Evolutionary conservation across 1,140 invertebrate species (phyloP), one percentile per base, ranked within the genome.

Genomic region (Nasonia vitripennis): DNA sequence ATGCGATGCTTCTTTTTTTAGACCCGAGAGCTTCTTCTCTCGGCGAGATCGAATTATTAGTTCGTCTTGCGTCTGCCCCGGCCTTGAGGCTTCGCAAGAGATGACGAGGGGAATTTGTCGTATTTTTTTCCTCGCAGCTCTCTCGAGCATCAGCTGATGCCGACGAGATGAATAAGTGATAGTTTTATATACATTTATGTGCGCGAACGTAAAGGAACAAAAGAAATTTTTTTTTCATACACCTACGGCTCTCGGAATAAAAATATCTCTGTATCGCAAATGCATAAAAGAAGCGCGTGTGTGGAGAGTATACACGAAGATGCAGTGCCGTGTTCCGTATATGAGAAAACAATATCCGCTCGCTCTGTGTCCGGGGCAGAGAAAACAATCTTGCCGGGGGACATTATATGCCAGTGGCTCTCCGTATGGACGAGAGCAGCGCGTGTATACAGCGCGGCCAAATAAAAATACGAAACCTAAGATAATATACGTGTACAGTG

Each of bases 301-400:
- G 41, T 45, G 10, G 41, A 45, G 41, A 9, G 41, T 45, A 55
- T 55, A 55, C 5, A 55, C 51, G 51, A 55, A 55, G 12, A 5
- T 55, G 3, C 34, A 27, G 27, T 27, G 27, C 27, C 27, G 27
- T 27, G 27, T 14, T 55, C 51, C 12, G 41, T 45, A 55, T 55
- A 20, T n/a, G 55, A 34, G 68, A 31, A 71, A 71, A 71, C 68
- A 71, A 71, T 71, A 71, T 71, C 68, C 68, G 68, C 23, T 68
- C n/a, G 48, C 17, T 62, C 2, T 62, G 1, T n/a, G 4, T 5
- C 27, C 12, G 23, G 23, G 68, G 14, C 9, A 11, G 11, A 34
- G 68, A 71, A 71, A 34, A 27, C 27, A 71, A 71, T 71, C 68
- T 71, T 31, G 68, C 10, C 23, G 68, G 20, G n/a, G 23, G 68